These are phyloP conservation scores for Andrena chrysosceles DNA, from an alignment of 2,888 invertebrate genomes.

Conservation along the genomic window DNA sequence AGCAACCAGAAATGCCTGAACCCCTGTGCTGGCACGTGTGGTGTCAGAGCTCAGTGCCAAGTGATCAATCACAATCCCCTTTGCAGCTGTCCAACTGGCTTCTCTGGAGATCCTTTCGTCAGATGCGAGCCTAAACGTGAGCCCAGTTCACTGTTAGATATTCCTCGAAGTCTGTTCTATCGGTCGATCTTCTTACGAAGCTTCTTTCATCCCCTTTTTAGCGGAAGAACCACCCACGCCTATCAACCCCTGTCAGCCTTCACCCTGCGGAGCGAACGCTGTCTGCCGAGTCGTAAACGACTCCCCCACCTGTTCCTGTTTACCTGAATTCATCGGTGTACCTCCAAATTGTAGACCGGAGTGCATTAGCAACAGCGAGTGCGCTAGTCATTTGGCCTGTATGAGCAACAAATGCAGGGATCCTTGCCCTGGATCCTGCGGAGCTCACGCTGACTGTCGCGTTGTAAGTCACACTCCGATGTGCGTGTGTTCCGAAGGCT, in stretches of 20 bases:
- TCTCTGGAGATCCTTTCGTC: conserved; percentile 91
- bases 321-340: conserved; percentile 89
- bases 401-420: conserved; percentile 90
- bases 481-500: conserved; percentile 87
- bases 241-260: conserved; percentile 78
- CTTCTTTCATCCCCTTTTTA: conserved; percentile 67
- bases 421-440: conserved; percentile 90
- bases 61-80: conserved; percentile 91
- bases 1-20: conserved; percentile 92
- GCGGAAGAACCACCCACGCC: conserved; percentile 48
- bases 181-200: not conserved
- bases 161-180: not conserved
- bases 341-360: conserved; percentile 92
- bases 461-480: conserved; percentile 91
- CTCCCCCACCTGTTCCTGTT: conserved; percentile 87
- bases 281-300: conserved; percentile 89
- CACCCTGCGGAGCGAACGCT: conserved; percentile 86
- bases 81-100: conserved; percentile 88
- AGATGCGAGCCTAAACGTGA: conserved; percentile 85
- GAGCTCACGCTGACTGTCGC: conserved; percentile 90
- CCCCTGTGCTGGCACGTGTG: conserved; percentile 92
- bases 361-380: conserved; percentile 91
- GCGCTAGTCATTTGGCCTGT: conserved; percentile 90
- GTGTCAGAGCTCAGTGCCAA: conserved; percentile 89
- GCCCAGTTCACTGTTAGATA: conserved; percentile 32